Evolutionary conservation across 2,888 invertebrate species (phyloP), one percentile per base, ranked within the genome.

Genomic region (Harmothoe impar): DNA sequence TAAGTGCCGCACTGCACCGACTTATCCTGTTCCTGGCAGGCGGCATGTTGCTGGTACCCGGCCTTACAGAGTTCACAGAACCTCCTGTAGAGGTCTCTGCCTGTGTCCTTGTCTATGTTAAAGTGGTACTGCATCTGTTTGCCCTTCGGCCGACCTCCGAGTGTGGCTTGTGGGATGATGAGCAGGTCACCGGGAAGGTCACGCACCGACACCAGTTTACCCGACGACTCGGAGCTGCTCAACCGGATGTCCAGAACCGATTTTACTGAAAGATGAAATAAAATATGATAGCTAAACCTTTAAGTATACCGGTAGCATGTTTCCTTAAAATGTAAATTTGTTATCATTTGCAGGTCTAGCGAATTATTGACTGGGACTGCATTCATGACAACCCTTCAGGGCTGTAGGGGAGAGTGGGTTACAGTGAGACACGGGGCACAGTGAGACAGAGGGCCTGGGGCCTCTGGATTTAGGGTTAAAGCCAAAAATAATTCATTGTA

Each of bases 151-250:
- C 94, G 94, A 3, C 96, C 96, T 17, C 96, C 96, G 0, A 96
- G 93, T 0, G 96, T 96, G 0, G 96, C 96, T 92, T 96, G 96
- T 1, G 96, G 96, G 90, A 96, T 94, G 35, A 96, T 94, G 0
- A 96, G 94, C 20, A 96, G 92, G 91, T 96, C 96, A n/a, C 96
- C 96, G 3, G 96, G 95, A 3, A 96, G 92, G 33, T 96, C 95
- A 56, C 94, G 90, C 23, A 96, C 92, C 0, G 95, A 95, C 0
- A 94, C 94, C 17, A 93, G 91, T 56, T 94, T 94, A 0, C 94
- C 94, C 78, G 93, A 92, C 5, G 94, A 94, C 31, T 91, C 89
- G 88, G 94, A 93, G 91, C 96, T 94, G 91, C 96, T 94, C 43
- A 96, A 93, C 77, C 94, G 93, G 10, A 94, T 93, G 56, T 91